Base-by-base conservation (phyloP, 2,888 invertebrate genomes). In the Dryococelus australis region DNA sequence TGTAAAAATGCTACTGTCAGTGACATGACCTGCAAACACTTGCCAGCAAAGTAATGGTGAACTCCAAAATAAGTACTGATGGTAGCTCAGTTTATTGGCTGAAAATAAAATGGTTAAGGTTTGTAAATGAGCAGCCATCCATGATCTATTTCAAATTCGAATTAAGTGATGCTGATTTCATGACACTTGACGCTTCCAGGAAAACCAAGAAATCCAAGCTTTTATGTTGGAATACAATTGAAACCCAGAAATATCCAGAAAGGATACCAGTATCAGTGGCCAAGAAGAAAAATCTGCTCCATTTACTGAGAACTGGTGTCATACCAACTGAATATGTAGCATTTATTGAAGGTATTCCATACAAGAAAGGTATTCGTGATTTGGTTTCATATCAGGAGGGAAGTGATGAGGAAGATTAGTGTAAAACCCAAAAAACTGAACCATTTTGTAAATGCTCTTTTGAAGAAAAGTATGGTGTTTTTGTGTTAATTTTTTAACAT, bases 241-340 rank as follows among this genome's bases (percentile, higher is more conserved):
- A 27, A 43, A 13, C n/a, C 8, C 9, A 16, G n/a, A 86, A 84
- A 43, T 85, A 53, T n/a, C 28, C 8, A 86, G n/a, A 81, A 43
- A 86, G 80, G 27, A 35, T 43, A 85, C 43, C 84, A 80, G 43
- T 0, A 6, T 86, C 35, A 28, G n/a, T 13, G 51, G 53, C 83
- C 27, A 83, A 83, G 83, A 83, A 83, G 8, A 83, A 83, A 65
- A 24, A 83, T 27, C 43, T 83, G 20, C 27, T 83, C 26, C 83
- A 83, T 27, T 28, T 83, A 27, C 1, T 83, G 35, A 83, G 83
- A 83, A 27, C 83, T 83, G 83, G 83, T 27, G 83, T 83, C 28
- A 83, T 83, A 26, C 83, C 83, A 28, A 24, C 8, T 35, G 83
- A 83, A 12, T 83, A 83, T 83, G 12, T 27, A 20, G 12, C 83